A percentile compares a stretch with the other conserved stretches of the same genome.
Evolutionary conservation across 2,113 vertebrate species (phyloP).

Genomic region (Ptilorrhoa leucosticta): DNA sequence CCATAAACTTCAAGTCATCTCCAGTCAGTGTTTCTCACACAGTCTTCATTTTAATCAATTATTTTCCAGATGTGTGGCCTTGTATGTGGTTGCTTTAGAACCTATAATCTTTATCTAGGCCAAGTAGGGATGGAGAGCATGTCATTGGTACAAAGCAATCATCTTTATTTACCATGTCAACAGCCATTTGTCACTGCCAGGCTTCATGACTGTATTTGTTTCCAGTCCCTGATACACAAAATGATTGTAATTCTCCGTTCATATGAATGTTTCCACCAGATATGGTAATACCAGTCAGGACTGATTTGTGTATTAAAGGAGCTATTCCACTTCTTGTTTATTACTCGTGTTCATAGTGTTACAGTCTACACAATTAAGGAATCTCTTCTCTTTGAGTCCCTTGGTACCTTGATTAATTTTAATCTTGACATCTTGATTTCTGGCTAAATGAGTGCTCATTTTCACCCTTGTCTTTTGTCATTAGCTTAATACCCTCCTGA

Average conservation of each 20-base stretch:
- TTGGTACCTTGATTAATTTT: conserved; percentile 67
- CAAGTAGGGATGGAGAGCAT: neutral
- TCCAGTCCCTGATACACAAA: neutral
- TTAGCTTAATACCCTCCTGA: conserved; percentile 67
- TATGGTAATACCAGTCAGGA: neutral
- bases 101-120: neutral
- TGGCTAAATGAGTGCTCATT: conserved; percentile 67
- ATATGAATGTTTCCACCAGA: neutral
- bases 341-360: neutral
- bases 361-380: conserved; percentile 58
- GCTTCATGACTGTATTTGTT: neutral
- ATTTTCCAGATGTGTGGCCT: neutral
- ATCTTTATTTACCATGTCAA: conserved; percentile 14
- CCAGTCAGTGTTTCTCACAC: neutral
- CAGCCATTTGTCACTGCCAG: conserved; percentile 17
- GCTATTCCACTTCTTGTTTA: conserved; percentile 52
- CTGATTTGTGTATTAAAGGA: conserved; percentile 35
- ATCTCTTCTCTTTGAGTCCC: conserved; percentile 53
- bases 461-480: conserved; percentile 67
- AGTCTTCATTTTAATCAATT: neutral
- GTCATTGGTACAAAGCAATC: neutral
- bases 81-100: neutral
- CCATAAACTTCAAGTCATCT: neutral
- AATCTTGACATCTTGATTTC: conserved; percentile 69
- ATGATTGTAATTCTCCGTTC: neutral